Evolutionary conservation across 2,888 invertebrate genomes (phyloP), one percentile per base, ranked within the genome.

Genomic region (Ormyrus pomaceus): DNA sequence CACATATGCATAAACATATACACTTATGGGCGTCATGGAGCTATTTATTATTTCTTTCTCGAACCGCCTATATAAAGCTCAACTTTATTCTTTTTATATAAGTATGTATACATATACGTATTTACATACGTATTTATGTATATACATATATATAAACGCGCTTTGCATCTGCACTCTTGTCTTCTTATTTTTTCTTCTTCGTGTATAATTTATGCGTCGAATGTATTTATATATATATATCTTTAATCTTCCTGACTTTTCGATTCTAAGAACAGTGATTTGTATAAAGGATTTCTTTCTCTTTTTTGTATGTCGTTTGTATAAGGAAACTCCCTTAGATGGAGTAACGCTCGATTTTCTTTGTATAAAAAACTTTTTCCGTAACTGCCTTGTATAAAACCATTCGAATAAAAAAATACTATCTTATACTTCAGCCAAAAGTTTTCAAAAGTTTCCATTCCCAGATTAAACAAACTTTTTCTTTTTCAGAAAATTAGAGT

Each of bases 351-450:
- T 79, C 79, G 77, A 82, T 82, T 79, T 82, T 82, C 82, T 79
- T 82, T 82, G 82, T 82, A 79, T 73, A 82, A 82, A 71, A 59
- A 81, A 78, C 79, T 77, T 82, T 82, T 82, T 82, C 79, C 82
- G 82, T 82, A 79, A 79, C 77, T 82, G 82, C 79, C 79, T 82
- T 82, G 82, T 82, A 82, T 82, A 79, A 82, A 82, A 79, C 73
- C 77, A 79, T 82, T 82, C 79, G 74, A 82, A 82, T 82, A 82
- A 82, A 82, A 79, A 78, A 77, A 76, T 81, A 78, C 75, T 81
- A 79, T 81, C 81, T 81, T 79, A 79, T 79, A 81, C 64, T 77
- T 81, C 72, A 76, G 13, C 45, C 13, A 70, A 9, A 58, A 19
- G 56, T 72, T 71, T 77, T 7, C 58, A 56, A 72, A 59, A 3